Conservation (phyloP, 2,888 invertebrate genomes). For the Drosophila robusta region DNA sequence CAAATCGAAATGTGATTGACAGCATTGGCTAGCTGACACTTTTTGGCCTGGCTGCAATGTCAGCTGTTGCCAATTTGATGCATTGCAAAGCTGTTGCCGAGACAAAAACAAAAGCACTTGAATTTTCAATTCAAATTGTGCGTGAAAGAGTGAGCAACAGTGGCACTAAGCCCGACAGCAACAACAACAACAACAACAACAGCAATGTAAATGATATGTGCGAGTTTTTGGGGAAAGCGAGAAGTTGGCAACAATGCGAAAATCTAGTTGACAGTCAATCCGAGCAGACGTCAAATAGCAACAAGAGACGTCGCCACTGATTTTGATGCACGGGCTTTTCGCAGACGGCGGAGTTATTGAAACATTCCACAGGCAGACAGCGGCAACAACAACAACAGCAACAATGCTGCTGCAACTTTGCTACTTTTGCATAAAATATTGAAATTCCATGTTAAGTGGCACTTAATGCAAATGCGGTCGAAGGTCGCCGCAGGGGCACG, state of each 20-base stretch:
- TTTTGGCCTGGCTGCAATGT: slow-evolving; percentile 7
- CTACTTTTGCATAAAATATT: slow-evolving; percentile 82
- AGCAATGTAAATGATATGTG: slow-evolving; percentile 42
- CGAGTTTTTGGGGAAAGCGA: background rate
- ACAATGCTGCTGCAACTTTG: slow-evolving; percentile 46
- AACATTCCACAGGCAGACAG: slow-evolving; percentile 40
- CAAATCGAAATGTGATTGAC: slow-evolving; percentile 15
- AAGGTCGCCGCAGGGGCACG: slow-evolving; percentile 47
- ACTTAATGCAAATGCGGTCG: slow-evolving; percentile 82
- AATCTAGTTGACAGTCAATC: slow-evolving; percentile 65
- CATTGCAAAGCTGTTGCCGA: slow-evolving; percentile 22
- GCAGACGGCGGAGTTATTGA: slow-evolving; percentile 48
- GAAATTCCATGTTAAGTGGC: slow-evolving; percentile 83
- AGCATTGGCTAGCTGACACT: slow-evolving; percentile 14
- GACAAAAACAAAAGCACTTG: slow-evolving; percentile 17
- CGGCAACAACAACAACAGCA: slow-evolving; percentile 12
- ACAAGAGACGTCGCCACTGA: slow-evolving; percentile 39
- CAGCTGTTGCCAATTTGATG: slow-evolving; percentile 31
- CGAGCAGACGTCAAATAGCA: slow-evolving; percentile 32
- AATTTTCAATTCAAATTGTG: slow-evolving; percentile 37
- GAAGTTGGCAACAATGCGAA: slow-evolving; percentile 31
- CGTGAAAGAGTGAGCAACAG: slow-evolving; percentile 11
- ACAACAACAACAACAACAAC: slow-evolving; percentile 7
- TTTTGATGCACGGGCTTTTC: slow-evolving; percentile 44
- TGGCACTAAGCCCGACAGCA: background rate